Evolutionary conservation across 2,113 vertebrate species (phyloP).

Genomic region (Anhinga rufa): DNA sequence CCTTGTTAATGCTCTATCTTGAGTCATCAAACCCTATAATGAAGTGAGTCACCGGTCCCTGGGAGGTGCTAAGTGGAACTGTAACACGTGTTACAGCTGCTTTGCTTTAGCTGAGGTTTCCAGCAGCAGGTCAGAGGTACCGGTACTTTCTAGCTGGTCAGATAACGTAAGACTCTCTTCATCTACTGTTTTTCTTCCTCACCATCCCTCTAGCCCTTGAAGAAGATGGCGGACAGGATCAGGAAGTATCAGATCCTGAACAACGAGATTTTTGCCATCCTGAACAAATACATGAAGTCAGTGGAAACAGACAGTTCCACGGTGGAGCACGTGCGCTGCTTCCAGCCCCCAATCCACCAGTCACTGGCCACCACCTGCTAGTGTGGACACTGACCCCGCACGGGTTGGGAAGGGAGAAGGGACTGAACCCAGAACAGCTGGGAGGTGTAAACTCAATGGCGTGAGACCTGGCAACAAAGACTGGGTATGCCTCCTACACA

Average conservation of each 20-base stretch:
- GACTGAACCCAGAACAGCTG: slow-evolving; percentile 22
- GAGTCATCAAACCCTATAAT: neutral
- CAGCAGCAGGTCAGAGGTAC: neutral
- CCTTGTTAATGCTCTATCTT: neutral
- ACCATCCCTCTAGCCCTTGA: slow-evolving; percentile 82
- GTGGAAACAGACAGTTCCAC: slow-evolving; percentile 98
- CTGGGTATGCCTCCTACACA: neutral
- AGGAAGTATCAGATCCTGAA: slow-evolving; percentile 99
- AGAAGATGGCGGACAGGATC: slow-evolving; percentile 99
- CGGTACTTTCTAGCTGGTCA: neutral
- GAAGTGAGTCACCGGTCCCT: neutral
- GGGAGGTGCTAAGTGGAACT: slow-evolving; percentile 20
- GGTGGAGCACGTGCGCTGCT: slow-evolving; percentile 97
- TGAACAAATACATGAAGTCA: slow-evolving; percentile 99
- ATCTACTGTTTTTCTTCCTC: neutral
- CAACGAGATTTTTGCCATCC: slow-evolving; percentile 98
- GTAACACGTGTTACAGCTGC: neutral
- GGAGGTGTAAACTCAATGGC: neutral
- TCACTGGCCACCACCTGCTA: slow-evolving; percentile 98
- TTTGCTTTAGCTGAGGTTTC: neutral
- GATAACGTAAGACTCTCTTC: neutral
- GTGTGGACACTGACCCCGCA: neutral
- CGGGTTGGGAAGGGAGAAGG: neutral
- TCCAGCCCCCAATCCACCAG: slow-evolving; percentile 99
- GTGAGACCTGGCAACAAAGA: neutral